A percentile compares a stretch with the other conserved stretches of the same genome.
These are phyloP conservation scores for Argyra leucocephala DNA, from an alignment of 2,888 invertebrate species.

Conservation along the genomic window DNA sequence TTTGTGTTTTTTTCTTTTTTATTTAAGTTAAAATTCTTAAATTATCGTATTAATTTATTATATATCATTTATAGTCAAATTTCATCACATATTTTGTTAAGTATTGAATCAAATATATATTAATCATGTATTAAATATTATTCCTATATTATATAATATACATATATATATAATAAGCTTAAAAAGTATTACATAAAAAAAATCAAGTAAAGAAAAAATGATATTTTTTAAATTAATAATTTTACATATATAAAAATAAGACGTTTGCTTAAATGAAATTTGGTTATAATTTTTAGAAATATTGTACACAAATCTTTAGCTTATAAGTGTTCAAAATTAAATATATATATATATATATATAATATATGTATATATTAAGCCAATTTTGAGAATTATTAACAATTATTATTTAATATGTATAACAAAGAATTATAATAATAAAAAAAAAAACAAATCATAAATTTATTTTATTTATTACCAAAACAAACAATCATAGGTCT, in stretches of 20 bases:
- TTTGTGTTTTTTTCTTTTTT: too few relatives aligned
- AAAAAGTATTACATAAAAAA: neutral
- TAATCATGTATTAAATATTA: too few relatives aligned
- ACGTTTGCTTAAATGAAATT: neutral
- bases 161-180: neutral
- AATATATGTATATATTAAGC: too few relatives aligned
- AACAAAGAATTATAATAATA: neutral
- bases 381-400: too few relatives aligned
- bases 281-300: neutral
- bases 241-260: neutral
- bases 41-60: too few relatives aligned
- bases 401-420: neutral
- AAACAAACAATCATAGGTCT: slow-evolving; percentile 88
- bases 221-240: neutral
- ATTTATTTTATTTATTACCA: slow-evolving; percentile 46
- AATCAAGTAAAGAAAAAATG: neutral
- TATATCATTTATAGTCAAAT: too few relatives aligned
- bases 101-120: too few relatives aligned
- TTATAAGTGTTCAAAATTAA: neutral
- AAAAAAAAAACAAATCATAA: neutral
- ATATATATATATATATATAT: too few relatives aligned
- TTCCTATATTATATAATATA: too few relatives aligned
- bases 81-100: too few relatives aligned
- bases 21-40: too few relatives aligned
- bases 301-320: neutral